Evolutionary conservation across 2,888 invertebrate genomes (phyloP).

Genomic region (Nineta flava): DNA sequence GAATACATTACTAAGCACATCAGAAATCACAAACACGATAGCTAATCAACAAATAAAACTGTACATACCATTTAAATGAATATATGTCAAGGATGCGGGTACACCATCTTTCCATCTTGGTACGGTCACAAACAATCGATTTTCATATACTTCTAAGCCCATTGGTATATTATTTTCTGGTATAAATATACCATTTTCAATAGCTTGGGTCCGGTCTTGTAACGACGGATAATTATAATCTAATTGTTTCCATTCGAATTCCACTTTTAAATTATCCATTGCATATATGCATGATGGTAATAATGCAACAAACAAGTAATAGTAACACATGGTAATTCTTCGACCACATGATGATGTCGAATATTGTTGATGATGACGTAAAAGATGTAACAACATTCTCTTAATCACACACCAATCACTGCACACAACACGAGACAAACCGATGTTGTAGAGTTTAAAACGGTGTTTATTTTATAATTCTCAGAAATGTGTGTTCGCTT

Average conservation of each 20-base stretch:
- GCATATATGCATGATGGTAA: constrained; percentile 15
- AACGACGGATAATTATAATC: constrained; percentile 47
- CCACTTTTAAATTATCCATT: constrained; percentile 51
- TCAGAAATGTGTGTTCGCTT: no score
- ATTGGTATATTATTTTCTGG: constrained; percentile 58
- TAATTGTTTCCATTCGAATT: constrained; percentile 57
- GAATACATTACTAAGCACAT: not conserved
- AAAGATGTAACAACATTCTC: no score
- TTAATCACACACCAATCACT: not conserved
- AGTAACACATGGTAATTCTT: constrained; percentile 2
- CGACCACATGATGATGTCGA: constrained; percentile 1
- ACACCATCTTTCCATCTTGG: constrained; percentile 63
- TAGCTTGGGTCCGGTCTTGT: constrained; percentile 38
- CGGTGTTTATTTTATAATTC: no score
- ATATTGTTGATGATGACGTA: no score
- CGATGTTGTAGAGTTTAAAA: not conserved
- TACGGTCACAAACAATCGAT: constrained; percentile 53
- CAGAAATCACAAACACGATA: no score
- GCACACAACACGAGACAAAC: not conserved
- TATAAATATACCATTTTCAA: constrained; percentile 41
- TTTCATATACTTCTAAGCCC: constrained; percentile 52
- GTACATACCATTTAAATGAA: constrained; percentile 50
- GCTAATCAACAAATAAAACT: not conserved
- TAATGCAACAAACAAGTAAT: not conserved
- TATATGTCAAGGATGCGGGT: constrained; percentile 56